Conservation (phyloP, 2,888 invertebrate genomes). For the Venusia cambrica region DNA sequence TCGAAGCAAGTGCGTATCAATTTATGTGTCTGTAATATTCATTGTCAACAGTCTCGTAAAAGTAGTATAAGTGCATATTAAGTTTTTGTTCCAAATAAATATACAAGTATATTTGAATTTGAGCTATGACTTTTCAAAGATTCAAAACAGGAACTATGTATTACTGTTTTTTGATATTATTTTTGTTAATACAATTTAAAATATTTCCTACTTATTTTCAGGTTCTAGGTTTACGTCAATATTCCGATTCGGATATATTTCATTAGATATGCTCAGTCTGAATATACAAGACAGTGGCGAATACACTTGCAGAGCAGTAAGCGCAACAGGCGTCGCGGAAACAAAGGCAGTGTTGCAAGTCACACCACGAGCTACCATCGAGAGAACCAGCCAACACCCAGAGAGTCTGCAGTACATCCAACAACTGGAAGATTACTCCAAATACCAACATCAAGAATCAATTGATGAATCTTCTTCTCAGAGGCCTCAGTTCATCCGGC, state of each 20-base stretch:
- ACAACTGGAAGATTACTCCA: slow-evolving; percentile 94
- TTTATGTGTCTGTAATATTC: too few species aligned
- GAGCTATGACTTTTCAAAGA: too few species aligned
- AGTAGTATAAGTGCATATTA: slow-evolving; percentile 6
- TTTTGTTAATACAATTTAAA: slow-evolving; percentile 1
- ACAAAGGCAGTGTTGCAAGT: slow-evolving; percentile 91
- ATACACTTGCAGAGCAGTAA: slow-evolving; percentile 93
- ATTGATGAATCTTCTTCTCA: slow-evolving; percentile 90
- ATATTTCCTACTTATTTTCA: slow-evolving; percentile 56
- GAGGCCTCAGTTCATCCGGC: slow-evolving; percentile 93
- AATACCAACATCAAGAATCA: slow-evolving; percentile 92
- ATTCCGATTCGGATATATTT: slow-evolving; percentile 98
- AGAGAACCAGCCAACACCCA: slow-evolving; percentile 94
- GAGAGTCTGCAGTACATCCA: slow-evolving; percentile 94
- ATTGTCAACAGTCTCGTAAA: too few species aligned
- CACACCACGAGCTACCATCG: slow-evolving; percentile 90
- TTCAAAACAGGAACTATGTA: too few species aligned
- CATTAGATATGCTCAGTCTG: slow-evolving; percentile 93
- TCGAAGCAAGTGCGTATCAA: slow-evolving; percentile 91
- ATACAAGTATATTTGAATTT: too few species aligned
- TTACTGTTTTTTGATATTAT: too few species aligned
- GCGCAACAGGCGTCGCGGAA: slow-evolving; percentile 92
- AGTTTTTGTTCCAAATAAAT: too few species aligned
- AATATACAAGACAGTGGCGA: slow-evolving; percentile 93
- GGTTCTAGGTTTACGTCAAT: slow-evolving; percentile 97